Evolutionary conservation across 2,797 vertebrate genomes (phyloP).

Genomic region (Cichlasoma orientale): DNA sequence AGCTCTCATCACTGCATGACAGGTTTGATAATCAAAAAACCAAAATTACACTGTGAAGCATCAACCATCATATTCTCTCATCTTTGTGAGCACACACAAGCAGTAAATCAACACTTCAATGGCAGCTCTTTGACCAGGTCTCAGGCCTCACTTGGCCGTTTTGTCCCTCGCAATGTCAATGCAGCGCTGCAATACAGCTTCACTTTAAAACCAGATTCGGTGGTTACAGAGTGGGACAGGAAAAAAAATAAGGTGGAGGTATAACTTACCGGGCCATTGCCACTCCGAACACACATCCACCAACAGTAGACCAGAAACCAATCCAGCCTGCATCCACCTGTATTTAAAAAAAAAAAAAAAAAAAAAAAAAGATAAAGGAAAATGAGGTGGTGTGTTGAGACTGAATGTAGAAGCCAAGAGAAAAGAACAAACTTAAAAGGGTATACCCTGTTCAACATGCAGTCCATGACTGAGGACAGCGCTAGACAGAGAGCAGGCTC

Average conservation of each 20-base stretch:
- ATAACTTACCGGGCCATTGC: constrained; percentile 91
- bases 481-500: constrained; percentile 14
- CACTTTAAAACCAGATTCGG: background rate
- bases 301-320: constrained; percentile 96
- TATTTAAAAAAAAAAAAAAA: background rate
- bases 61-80: background rate
- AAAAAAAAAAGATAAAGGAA: background rate
- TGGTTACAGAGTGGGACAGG: background rate
- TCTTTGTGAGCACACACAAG: background rate
- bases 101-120: background rate
- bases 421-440: background rate
- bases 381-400: background rate
- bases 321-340: constrained; percentile 99
- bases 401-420: background rate
- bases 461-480: constrained; percentile 7
- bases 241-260: too few species aligned
- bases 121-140: background rate
- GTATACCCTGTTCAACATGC: constrained; percentile 33
- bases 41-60: background rate
- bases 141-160: background rate
- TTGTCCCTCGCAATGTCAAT: background rate
- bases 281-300: constrained; percentile 95
- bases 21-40: background rate
- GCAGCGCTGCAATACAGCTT: background rate
- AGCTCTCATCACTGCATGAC: background rate